Evolutionary conservation across 2,113 vertebrate genomes (phyloP).

Genomic region (Eira barbara): DNA sequence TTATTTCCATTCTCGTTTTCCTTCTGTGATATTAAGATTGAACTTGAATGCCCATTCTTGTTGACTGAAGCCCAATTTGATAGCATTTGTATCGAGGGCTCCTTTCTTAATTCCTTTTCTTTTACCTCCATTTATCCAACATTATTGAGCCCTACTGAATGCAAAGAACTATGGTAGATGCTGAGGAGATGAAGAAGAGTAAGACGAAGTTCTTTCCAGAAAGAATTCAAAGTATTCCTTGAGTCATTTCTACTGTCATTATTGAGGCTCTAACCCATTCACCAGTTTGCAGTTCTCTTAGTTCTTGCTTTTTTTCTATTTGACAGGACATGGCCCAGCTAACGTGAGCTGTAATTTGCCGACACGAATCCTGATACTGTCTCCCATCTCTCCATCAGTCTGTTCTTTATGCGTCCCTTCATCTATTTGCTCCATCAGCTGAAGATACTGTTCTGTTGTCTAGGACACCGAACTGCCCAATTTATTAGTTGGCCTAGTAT

Average conservation of each 20-base stretch:
- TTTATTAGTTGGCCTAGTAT: slow-evolving; percentile 28
- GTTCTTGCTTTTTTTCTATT: not conserved
- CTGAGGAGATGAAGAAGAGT: not conserved
- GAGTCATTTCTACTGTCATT: not conserved
- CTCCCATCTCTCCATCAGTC: not conserved
- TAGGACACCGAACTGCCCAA: not conserved
- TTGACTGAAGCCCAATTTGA: not conserved
- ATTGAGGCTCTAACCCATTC: not conserved
- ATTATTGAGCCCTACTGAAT: not conserved
- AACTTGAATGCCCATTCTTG: not conserved
- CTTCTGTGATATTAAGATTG: not conserved
- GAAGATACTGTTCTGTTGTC: not conserved
- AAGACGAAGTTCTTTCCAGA: not conserved
- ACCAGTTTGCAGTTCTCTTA: not conserved
- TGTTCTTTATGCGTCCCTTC: not conserved
- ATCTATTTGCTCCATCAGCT: not conserved
- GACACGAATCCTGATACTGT: not conserved
- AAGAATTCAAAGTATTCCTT: not conserved
- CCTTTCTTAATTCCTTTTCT: not conserved
- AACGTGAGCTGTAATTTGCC: not conserved
- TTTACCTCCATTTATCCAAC: not conserved
- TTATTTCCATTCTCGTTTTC: not conserved
- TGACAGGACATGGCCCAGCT: not conserved
- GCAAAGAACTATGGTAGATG: not conserved
- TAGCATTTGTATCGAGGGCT: not conserved